Conservation (phyloP, 2,113 vertebrate genomes). For the Sarotherodon lohbergeri region DNA sequence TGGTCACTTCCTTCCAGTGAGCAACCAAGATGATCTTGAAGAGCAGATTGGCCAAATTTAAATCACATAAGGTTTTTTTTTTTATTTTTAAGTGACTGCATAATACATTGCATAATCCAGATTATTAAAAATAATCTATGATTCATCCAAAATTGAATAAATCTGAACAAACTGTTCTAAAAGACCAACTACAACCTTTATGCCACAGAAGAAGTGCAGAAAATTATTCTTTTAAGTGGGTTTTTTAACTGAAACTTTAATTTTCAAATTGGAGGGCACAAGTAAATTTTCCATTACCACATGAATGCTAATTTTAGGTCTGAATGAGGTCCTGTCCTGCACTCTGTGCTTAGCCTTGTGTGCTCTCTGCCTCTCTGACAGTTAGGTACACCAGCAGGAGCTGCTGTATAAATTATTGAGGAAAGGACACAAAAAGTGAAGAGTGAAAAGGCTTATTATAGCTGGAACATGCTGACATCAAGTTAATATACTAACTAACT, state of each 20-base stretch:
- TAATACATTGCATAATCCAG: neutral
- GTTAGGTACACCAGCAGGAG: neutral
- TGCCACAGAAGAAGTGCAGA: neutral
- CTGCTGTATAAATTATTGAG: conserved; percentile 38
- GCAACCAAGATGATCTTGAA: neutral
- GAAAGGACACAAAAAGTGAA: neutral
- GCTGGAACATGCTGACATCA: neutral
- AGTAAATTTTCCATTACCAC: neutral
- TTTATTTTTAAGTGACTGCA: neutral
- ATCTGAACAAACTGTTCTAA: neutral
- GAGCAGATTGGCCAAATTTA: fast-evolving
- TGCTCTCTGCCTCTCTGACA: conserved; percentile 19
- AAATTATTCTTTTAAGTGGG: neutral
- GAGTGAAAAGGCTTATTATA: neutral
- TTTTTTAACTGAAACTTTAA: neutral
- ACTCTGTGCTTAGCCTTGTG: neutral
- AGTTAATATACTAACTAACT: neutral
- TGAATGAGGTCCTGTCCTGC: neutral
- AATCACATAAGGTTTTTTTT: neutral
- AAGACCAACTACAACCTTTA: neutral
- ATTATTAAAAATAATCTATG: neutral
- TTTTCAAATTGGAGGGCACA: neutral
- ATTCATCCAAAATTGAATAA: neutral
- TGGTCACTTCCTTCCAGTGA: fast-evolving
- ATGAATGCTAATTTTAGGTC: conserved; percentile 11